Base-by-base conservation (phyloP, 2,797 vertebrate species). In the Sparus aurata region DNA sequence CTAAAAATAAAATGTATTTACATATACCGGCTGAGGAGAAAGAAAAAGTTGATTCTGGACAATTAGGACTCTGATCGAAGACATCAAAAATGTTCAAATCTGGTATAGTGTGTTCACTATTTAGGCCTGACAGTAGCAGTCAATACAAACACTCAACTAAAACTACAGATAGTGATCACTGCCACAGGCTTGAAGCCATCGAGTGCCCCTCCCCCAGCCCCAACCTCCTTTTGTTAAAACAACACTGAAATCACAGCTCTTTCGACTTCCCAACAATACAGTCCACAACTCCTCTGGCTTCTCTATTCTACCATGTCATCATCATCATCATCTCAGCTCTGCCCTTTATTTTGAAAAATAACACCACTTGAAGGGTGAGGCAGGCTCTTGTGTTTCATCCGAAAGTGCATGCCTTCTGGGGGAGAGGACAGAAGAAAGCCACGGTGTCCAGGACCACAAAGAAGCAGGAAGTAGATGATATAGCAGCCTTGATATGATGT, bases 331-430 rank as follows among this genome's bases (percentile, higher is more conserved):
- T 43, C 63, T 52, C 67, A 69, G 58, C 23, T 38, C 82, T 46
- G 54, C 61, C 54, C 59, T 68, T 13, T 73, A 7, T 74, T 88
- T 67, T 75, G 80, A 86, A 73, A 90, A 88, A 87, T 50, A 85
- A 89, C 70, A 85, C 63, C 53, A 49, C 73, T 78, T 72, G 38
- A 84, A 75, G 73, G 71, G 73, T 1, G 38, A 76, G 67, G 76
- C 50, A 68, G 66, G 50, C 38, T 78, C 67, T 72, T 54, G 64
- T 4, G 20, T 86, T 84, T 85, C 77, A 82, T 54, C 69, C 58
- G 65, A 45, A 57, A 69, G 57, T 15, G 2, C 41, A 80, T 43
- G 41, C 11, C 54, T 12, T 30, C 15, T 27, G 27, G 20, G 55
- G 46, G 49, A 53, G 58, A 60, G 20, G 17, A 63, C 12, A 58